A percentile compares a stretch with the other conserved stretches of the same genome.
Conservation (phyloP, 2,113 vertebrate genomes). For the Amphiprion percula region DNA sequence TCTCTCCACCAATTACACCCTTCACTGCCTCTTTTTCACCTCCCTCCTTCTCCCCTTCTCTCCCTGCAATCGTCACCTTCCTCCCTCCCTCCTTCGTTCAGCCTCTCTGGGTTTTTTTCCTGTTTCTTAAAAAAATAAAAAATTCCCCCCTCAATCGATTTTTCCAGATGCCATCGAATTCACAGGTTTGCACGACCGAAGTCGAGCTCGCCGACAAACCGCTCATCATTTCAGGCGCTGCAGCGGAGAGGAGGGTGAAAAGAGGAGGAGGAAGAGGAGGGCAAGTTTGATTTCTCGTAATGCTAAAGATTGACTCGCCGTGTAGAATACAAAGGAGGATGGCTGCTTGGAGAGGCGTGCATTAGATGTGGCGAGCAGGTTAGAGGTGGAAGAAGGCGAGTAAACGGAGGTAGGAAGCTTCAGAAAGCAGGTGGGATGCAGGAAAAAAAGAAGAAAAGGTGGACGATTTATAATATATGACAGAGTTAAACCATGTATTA, state of each 20-base stretch:
- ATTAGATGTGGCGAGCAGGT: neutral
- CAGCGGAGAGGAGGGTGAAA: neutral
- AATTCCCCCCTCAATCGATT: slow-evolving; percentile 10
- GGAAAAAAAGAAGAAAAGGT: neutral
- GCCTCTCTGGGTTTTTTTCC: neutral
- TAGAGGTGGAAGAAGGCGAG: neutral
- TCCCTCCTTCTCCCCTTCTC: neutral
- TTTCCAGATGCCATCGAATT: slow-evolving; percentile 52
- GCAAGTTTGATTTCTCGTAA: neutral
- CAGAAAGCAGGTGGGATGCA: neutral
- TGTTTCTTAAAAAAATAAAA: neutral
- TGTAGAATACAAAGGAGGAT: slow-evolving; percentile 14
- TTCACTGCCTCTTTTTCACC: slow-evolving; percentile 57
- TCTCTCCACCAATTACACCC: slow-evolving; percentile 69
- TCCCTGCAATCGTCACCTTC: neutral
- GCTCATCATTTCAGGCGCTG: slow-evolving; percentile 11
- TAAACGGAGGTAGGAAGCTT: too few relatives aligned
- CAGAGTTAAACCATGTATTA: too few relatives aligned
- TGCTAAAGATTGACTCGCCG: slow-evolving; percentile 3
- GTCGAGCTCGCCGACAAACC: slow-evolving; percentile 9
- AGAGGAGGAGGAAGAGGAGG: neutral
- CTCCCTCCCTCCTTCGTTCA: neutral
- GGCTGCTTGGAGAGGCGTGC: slow-evolving; percentile 2
- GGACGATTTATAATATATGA: too few relatives aligned
- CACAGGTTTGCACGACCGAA: slow-evolving; percentile 32